phyloP scores from a whole-genome alignment of 2,888 invertebrate genomes.

The Eupelmus urozonus region DNA sequence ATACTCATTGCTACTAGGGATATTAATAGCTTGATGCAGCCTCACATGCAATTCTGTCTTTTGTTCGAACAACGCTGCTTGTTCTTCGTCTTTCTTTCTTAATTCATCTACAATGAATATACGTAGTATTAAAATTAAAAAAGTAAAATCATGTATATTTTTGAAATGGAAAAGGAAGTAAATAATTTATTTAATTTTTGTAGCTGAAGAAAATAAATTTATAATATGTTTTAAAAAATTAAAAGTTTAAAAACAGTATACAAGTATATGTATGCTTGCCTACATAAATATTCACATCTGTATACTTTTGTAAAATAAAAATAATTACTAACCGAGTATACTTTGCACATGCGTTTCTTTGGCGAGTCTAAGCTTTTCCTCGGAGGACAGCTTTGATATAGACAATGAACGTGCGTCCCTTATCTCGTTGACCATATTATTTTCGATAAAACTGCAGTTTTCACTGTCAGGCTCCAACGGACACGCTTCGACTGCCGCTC shows the following conservation, averaged over 20 bases:
- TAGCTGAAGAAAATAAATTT: neutral
- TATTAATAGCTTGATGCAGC: slow-evolving; percentile 84
- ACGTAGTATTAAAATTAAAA: too few relatives aligned
- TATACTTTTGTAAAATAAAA: too few relatives aligned
- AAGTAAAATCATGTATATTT: neutral
- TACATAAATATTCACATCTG: neutral
- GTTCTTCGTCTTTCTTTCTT: slow-evolving; percentile 91
- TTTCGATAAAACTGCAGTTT: slow-evolving; percentile 68
- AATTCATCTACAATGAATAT: slow-evolving; percentile 83
- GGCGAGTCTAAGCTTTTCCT: slow-evolving; percentile 87
- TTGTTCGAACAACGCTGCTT: slow-evolving; percentile 91
- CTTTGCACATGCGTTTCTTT: slow-evolving; percentile 89
- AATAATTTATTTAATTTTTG: neutral
- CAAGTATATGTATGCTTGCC: neutral
- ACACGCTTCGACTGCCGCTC: slow-evolving; percentile 91
- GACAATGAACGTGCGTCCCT: slow-evolving; percentile 71
- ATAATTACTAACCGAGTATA: slow-evolving; percentile 83
- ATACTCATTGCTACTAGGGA: slow-evolving; percentile 73
- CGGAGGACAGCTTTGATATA: slow-evolving; percentile 79
- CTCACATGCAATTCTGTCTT: slow-evolving; percentile 91
- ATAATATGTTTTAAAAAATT: neutral
- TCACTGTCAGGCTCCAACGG: slow-evolving; percentile 90
- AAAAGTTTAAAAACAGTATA: neutral
- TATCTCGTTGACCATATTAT: slow-evolving; percentile 66
- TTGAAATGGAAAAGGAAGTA: neutral